Evolutionary conservation across 2,888 invertebrate genomes (phyloP).

Genomic region (Dendrolimus houi): DNA sequence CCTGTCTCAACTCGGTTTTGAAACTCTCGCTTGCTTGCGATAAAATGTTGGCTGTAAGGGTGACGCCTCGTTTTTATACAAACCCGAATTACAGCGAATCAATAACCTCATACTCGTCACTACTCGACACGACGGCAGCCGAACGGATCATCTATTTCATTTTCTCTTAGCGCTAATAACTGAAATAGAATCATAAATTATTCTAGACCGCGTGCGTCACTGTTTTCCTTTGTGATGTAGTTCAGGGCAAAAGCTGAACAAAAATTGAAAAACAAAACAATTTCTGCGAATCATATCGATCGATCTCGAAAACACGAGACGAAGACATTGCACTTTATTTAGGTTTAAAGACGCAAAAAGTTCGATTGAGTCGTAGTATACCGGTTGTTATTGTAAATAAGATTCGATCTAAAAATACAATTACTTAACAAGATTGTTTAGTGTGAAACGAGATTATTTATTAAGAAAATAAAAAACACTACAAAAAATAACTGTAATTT

Average conservation of each 20-base stretch:
- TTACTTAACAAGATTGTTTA: no score
- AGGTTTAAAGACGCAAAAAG: background rate
- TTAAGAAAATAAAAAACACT: no score
- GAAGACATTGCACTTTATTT: constrained; percentile 6
- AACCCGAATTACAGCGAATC: constrained; percentile 15
- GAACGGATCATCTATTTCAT: constrained; percentile 23
- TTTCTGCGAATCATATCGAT: constrained; percentile 18
- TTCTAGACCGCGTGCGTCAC: constrained; percentile 38
- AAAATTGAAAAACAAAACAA: constrained; percentile 19
- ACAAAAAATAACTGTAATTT: no score
- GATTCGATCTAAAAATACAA: no score
- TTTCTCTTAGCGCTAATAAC: constrained; percentile 11
- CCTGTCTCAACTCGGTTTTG: constrained; percentile 16
- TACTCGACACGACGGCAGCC: constrained; percentile 20
- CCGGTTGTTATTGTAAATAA: no score
- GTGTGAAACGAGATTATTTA: no score
- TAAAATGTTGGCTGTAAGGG: constrained; percentile 24
- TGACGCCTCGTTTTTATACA: constrained; percentile 30
- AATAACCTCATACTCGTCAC: constrained; percentile 19
- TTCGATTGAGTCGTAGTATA: background rate
- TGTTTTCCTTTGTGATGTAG: constrained; percentile 35
- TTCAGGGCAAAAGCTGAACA: constrained; percentile 9
- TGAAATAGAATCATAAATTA: constrained; percentile 17
- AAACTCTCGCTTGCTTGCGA: constrained; percentile 17
- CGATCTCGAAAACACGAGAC: constrained; percentile 12